These are phyloP conservation scores for Scomber colias DNA, from an alignment of 2,113 vertebrate genomes.

Conservation along the genomic window DNA sequence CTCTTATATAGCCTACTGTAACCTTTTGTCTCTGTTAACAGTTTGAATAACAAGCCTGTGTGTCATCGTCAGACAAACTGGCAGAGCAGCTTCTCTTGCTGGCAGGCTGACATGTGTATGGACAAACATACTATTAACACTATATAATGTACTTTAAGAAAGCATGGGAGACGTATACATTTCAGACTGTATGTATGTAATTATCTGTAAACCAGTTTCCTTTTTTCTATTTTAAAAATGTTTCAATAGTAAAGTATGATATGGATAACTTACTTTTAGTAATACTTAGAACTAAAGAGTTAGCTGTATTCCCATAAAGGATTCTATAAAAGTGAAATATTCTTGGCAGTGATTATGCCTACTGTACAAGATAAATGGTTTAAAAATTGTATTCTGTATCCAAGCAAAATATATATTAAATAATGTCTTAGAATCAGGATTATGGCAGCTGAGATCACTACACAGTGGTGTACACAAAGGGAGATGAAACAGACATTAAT, in stretches of 20 bases:
- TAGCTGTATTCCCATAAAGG: too few relatives aligned
- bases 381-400: too few relatives aligned
- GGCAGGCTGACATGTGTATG: slow-evolving; percentile 27
- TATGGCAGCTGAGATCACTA: not conserved
- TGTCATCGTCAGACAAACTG: slow-evolving; percentile 52
- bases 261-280: not conserved
- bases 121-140: not conserved
- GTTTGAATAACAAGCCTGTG: slow-evolving; percentile 18
- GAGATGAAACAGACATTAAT: not conserved
- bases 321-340: too few relatives aligned
- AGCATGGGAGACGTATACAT: not conserved
- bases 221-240: not conserved
- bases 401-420: too few relatives aligned
- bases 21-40: slow-evolving; percentile 17
- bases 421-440: not conserved
- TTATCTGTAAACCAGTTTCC: not conserved
- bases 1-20: not conserved
- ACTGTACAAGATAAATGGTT: too few relatives aligned
- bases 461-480: not conserved
- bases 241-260: too few relatives aligned
- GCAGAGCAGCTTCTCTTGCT: slow-evolving; percentile 59
- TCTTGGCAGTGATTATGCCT: too few relatives aligned
- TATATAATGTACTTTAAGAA: not conserved
- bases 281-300: not conserved
- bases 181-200: not conserved